phyloP scores from a whole-genome alignment of 1,140 invertebrate genomes.

The Onthophagus taurus region DNA sequence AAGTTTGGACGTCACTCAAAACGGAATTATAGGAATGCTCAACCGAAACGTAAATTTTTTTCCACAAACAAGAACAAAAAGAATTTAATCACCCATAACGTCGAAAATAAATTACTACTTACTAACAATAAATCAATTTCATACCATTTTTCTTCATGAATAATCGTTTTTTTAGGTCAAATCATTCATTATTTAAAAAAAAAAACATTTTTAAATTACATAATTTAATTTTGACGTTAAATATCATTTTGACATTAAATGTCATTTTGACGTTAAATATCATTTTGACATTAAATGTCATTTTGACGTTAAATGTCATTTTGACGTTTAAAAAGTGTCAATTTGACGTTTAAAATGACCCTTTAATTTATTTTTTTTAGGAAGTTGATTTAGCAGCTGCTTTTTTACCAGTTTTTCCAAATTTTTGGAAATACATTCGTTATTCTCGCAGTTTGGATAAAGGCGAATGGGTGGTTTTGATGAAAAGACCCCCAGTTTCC shows the following conservation, averaged over 20 bases:
- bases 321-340: neutral
- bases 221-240: too few relatives aligned
- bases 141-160: neutral
- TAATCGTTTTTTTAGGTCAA: neutral
- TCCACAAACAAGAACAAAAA: neutral
- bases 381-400: constrained; percentile 63
- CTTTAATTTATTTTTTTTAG: constrained; percentile 37
- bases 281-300: too few relatives aligned
- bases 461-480: constrained; percentile 61
- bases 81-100: neutral
- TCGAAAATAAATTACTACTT: neutral
- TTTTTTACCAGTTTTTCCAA: constrained; percentile 57
- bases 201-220: neutral
- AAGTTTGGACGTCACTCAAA: constrained; percentile 43
- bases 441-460: constrained; percentile 59
- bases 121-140: neutral
- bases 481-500: constrained; percentile 64
- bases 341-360: neutral
- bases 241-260: too few relatives aligned
- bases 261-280: too few relatives aligned
- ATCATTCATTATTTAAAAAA: neutral
- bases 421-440: constrained; percentile 42
- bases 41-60: constrained; percentile 42
- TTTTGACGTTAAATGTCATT: too few relatives aligned
- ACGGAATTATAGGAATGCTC: constrained; percentile 51